A percentile compares a stretch with the other conserved stretches of the same genome.
phyloP scores from a whole-genome alignment of 2,888 invertebrate species.

The Dolichomitus sp. region DNA sequence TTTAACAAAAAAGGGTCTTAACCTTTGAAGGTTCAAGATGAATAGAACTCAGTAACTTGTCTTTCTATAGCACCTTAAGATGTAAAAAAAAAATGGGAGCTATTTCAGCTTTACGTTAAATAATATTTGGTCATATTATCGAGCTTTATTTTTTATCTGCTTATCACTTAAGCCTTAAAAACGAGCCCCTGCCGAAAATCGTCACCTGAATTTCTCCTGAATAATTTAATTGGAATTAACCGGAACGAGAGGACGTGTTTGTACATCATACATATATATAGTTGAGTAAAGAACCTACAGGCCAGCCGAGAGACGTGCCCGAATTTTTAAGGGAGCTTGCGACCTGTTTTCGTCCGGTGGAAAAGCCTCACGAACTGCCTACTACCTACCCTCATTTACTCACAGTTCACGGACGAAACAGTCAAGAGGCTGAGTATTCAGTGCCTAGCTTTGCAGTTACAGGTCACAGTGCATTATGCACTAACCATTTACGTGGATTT shows the following conservation, averaged over 20 bases:
- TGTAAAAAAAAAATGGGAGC: no score
- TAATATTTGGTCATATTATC: no score
- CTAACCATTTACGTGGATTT: background rate
- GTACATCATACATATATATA: background rate
- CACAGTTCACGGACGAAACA: conserved; percentile 42
- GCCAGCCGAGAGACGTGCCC: conserved; percentile 21
- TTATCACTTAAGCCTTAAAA: background rate
- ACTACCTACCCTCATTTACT: background rate
- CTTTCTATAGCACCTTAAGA: no score
- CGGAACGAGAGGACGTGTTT: background rate
- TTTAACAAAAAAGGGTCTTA: no score
- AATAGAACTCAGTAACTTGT: no score
- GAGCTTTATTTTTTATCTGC: background rate
- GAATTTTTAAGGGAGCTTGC: conserved; percentile 32
- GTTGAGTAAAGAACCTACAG: background rate
- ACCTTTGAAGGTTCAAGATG: no score
- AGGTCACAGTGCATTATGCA: conserved; percentile 10
- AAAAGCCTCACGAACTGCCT: conserved; percentile 31
- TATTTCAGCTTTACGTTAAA: no score
- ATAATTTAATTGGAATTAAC: conserved; percentile 10
- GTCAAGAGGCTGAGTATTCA: conserved; percentile 13
- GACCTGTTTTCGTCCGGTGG: conserved; percentile 47
- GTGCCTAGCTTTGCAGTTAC: background rate
- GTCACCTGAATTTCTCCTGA: background rate
- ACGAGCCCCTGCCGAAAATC: background rate